Conservation (phyloP, 1,140 invertebrate genomes). For the Drosophila melanogaster region DNA sequence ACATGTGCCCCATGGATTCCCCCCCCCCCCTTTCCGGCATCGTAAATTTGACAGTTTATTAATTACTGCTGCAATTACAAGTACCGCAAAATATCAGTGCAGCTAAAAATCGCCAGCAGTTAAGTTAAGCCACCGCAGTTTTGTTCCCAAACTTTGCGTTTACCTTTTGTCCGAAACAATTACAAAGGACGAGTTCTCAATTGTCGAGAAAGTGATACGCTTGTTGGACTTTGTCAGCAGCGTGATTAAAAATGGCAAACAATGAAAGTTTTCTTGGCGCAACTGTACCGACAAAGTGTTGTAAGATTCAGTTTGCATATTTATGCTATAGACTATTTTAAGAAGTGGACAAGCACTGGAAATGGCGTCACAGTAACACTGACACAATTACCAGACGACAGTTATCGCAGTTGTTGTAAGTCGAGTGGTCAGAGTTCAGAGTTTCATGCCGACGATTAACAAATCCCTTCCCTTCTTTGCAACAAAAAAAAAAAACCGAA, state of each 20-base stretch:
- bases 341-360: too few relatives aligned
- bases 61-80: slow-evolving; percentile 55
- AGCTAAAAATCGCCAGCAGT: slow-evolving; percentile 12
- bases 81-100: slow-evolving; percentile 25
- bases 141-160: slow-evolving; percentile 15
- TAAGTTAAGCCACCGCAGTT: slow-evolving; percentile 28
- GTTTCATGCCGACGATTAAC: slow-evolving; percentile 34
- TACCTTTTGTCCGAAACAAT: slow-evolving; percentile 19
- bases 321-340: too few relatives aligned
- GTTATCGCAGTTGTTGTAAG: neutral
- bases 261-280: slow-evolving; percentile 11
- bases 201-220: slow-evolving; percentile 33
- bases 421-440: slow-evolving; percentile 6
- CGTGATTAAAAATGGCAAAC: slow-evolving; percentile 10
- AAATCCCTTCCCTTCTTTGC: neutral
- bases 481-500: neutral
- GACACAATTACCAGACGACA: slow-evolving; percentile 14
- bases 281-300: neutral
- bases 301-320: neutral
- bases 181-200: slow-evolving; percentile 3
- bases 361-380: too few relatives aligned
- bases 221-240: slow-evolving; percentile 33
- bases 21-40: slow-evolving; percentile 25
- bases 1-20: slow-evolving; percentile 44
- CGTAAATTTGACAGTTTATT: slow-evolving; percentile 76